A percentile compares a stretch with the other conserved stretches of the same genome.
These are phyloP conservation scores for Plectropomus leopardus DNA, from an alignment of 2,113 vertebrate species.

Conservation along the genomic window DNA sequence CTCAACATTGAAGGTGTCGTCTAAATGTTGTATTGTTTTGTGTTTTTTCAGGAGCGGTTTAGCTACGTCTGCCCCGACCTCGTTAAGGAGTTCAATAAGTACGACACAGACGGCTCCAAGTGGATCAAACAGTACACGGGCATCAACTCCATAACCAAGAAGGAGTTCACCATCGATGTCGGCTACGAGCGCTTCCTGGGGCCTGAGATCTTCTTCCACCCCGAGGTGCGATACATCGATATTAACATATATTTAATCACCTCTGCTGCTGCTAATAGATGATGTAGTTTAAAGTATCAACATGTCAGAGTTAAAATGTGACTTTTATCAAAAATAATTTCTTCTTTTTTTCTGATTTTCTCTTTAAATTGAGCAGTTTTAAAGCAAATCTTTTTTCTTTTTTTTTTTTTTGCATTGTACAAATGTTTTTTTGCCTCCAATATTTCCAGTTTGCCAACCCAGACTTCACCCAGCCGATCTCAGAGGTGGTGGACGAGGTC, in stretches of 20 bases:
- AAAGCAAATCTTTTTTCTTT: not conserved
- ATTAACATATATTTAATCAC: not conserved
- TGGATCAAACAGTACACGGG: conserved; percentile 99
- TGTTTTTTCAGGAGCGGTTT: conserved; percentile 90
- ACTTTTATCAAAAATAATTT: not conserved
- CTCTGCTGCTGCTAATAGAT: not conserved
- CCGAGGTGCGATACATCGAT: conserved; percentile 85
- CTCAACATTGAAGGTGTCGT: too few species aligned
- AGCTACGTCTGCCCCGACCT: conserved; percentile 99
- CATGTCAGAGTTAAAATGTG: not conserved
- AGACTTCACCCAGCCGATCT: conserved; percentile 99
- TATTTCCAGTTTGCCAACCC: conserved; percentile 95
- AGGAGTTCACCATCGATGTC: conserved; percentile 98
- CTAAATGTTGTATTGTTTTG: not conserved
- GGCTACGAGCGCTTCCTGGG: conserved; percentile 98
- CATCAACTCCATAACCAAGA: conserved; percentile 96
- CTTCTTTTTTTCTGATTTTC: too few species aligned
- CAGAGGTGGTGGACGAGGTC: conserved; percentile 99
- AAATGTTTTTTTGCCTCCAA: too few species aligned
- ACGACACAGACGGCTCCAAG: conserved; percentile 96
- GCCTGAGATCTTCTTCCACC: conserved; percentile 99
- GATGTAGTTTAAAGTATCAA: not conserved
- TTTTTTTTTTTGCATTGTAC: too few species aligned
- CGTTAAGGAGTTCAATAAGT: conserved; percentile 99
- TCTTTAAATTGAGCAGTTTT: too few species aligned